A percentile compares a stretch with the other conserved stretches of the same genome.
Evolutionary conservation across 1,140 invertebrate genomes (phyloP).

Genomic region (Samia ricini): DNA sequence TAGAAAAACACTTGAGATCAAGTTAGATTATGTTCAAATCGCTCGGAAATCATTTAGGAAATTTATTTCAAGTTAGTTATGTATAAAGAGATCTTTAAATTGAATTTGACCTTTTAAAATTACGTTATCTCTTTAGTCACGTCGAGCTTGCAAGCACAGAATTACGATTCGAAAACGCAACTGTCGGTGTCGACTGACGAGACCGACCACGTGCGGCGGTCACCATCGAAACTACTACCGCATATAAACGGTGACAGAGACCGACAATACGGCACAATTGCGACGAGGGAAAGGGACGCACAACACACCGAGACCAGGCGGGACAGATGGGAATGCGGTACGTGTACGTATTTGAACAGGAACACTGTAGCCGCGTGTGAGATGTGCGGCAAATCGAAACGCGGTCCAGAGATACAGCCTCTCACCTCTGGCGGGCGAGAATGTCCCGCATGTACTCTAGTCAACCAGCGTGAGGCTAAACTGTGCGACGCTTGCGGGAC

Average conservation of each 20-base stretch:
- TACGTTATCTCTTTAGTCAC: conserved; percentile 24
- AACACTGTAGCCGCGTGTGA: conserved; percentile 81
- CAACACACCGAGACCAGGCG: conserved; percentile 18
- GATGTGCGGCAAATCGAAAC: conserved; percentile 84
- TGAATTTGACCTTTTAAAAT: too few species aligned
- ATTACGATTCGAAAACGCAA: conserved; percentile 61
- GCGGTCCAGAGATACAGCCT: conserved; percentile 81
- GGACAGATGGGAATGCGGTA: conserved; percentile 82
- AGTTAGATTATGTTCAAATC: too few species aligned
- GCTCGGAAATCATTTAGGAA: too few species aligned
- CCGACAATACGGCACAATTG: conserved; percentile 10
- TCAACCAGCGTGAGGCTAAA: conserved; percentile 84
- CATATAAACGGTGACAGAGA: conserved; percentile 40
- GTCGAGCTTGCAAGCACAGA: conserved; percentile 29
- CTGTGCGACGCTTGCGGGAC: conserved; percentile 84
- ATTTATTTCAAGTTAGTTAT: too few species aligned
- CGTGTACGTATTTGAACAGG: conserved; percentile 85
- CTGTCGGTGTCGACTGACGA: conserved; percentile 66
- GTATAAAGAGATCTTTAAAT: too few species aligned
- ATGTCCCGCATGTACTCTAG: conserved; percentile 87
- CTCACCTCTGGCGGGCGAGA: conserved; percentile 86
- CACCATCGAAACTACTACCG: conserved; percentile 31
- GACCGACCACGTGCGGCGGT: conserved; percentile 39
- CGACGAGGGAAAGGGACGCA: neutral
- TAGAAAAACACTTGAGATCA: too few species aligned